phyloP scores from a whole-genome alignment of 2,113 vertebrate species.

The Psephotus haematonotus region DNA sequence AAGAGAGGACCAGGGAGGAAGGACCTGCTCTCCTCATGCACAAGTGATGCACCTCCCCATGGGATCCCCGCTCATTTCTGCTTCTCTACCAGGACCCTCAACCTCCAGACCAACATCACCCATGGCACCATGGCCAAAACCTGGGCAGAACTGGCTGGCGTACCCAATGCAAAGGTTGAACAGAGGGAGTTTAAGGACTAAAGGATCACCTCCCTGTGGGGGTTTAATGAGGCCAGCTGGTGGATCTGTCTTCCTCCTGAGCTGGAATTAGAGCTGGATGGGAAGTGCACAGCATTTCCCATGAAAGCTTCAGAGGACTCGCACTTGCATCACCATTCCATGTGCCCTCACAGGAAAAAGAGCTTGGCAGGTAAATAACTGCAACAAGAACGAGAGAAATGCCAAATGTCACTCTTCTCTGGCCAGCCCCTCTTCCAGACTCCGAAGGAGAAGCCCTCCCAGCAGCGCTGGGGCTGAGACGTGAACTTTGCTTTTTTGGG shows the following conservation, averaged over 20 bases:
- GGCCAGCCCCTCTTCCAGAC: not conserved
- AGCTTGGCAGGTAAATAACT: not conserved
- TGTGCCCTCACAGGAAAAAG: not conserved
- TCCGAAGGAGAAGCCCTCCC: not conserved
- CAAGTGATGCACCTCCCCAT: fast-evolving
- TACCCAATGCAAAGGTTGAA: fast-evolving
- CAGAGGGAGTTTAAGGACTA: not conserved
- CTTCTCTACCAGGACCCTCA: not conserved
- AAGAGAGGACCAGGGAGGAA: not conserved
- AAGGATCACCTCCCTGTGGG: not conserved
- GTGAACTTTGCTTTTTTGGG: not conserved
- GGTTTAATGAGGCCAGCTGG: not conserved
- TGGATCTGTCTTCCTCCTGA: not conserved
- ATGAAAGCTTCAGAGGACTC: not conserved
- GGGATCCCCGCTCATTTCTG: not conserved
- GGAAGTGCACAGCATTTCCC: not conserved
- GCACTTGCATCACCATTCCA: not conserved
- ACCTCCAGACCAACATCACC: not conserved
- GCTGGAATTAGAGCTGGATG: not conserved
- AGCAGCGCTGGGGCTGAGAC: not conserved
- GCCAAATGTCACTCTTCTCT: not conserved
- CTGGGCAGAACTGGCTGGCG: not conserved
- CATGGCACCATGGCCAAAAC: not conserved
- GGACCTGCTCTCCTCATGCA: not conserved
- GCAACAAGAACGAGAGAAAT: not conserved